Evolutionary conservation across 2,888 invertebrate species (phyloP).

Genomic region (Dasysyrphus albostriatus): DNA sequence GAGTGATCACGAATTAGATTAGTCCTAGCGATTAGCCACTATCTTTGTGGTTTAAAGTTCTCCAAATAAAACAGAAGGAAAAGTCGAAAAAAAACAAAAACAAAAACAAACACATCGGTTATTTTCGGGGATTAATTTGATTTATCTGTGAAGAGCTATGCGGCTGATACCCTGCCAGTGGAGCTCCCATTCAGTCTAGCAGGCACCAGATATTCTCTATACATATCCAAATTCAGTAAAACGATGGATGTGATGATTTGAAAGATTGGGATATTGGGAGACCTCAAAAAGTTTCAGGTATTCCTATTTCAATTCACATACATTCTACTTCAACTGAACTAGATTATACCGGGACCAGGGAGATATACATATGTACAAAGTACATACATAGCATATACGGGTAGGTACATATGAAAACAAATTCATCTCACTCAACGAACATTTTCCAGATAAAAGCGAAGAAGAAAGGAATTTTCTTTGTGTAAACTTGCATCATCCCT

Average conservation of each 20-base stretch:
- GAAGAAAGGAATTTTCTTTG: constrained; percentile 59
- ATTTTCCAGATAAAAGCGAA: constrained; percentile 61
- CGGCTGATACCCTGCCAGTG: not conserved
- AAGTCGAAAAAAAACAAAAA: constrained; percentile 4
- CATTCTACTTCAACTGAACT: constrained; percentile 11
- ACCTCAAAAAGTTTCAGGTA: constrained; percentile 52
- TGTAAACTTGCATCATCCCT: constrained; percentile 53
- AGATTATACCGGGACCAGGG: constrained; percentile 24
- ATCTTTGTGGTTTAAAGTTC: constrained; percentile 38
- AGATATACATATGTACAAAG: too few relatives aligned
- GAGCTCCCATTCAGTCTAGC: constrained; percentile 14
- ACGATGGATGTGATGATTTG: constrained; percentile 53
- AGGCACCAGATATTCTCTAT: not conserved
- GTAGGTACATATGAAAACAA: constrained; percentile 26
- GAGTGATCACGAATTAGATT: constrained; percentile 44
- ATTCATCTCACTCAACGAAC: constrained; percentile 60
- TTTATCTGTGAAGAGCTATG: constrained; percentile 21
- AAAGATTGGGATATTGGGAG: constrained; percentile 34
- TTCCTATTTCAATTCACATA: constrained; percentile 1
- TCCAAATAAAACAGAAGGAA: not conserved
- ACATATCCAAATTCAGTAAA: constrained; percentile 1
- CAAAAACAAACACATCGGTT: not conserved
- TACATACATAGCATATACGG: too few relatives aligned
- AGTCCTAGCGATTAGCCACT: constrained; percentile 42
- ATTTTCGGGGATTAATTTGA: constrained; percentile 59